A percentile compares a stretch with the other conserved stretches of the same genome.
Evolutionary conservation across 1,140 invertebrate species (phyloP).

Genomic region (Arion vulgaris): DNA sequence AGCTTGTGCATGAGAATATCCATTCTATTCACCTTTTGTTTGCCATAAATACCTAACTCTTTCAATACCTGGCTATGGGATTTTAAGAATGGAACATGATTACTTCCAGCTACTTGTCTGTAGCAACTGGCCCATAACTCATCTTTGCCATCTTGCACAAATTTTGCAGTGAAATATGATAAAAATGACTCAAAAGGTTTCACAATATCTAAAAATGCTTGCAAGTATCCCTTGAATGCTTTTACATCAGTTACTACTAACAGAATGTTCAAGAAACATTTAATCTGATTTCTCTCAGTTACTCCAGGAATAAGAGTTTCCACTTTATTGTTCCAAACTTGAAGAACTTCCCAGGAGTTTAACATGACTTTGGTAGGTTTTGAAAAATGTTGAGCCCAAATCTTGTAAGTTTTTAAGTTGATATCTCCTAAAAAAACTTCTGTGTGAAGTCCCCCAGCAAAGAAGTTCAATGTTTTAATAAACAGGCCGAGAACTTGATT

Average conservation of each 20-base stretch:
- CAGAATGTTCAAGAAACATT: neutral
- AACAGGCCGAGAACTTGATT: neutral
- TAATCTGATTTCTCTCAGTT: neutral
- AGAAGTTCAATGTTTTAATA: constrained; percentile 3
- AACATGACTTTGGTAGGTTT: constrained; percentile 27
- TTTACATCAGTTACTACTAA: neutral
- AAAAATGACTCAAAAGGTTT: constrained; percentile 18
- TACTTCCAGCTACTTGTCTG: neutral
- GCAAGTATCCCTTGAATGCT: constrained; percentile 1
- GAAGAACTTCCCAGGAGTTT: constrained; percentile 16
- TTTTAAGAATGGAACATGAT: constrained; percentile 14
- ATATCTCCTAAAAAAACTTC: constrained; percentile 21
- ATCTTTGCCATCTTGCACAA: constrained; percentile 9
- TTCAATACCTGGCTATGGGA: neutral
- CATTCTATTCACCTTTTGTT: constrained; percentile 2
- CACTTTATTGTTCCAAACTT: neutral
- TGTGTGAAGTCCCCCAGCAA: constrained; percentile 5
- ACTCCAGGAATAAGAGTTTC: neutral
- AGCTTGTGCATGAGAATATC: constrained; percentile 23
- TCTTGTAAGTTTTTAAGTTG: neutral
- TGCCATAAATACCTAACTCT: neutral
- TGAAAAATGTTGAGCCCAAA: constrained; percentile 20
- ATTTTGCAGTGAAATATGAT: constrained; percentile 9
- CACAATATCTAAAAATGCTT: neutral
- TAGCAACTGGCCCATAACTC: constrained; percentile 31